Percentiles rank a stretch among this genome's conserved stretches.
Evolutionary conservation across 37 sponge, comb jelly and placozoan species (phyloP).

Genomic region (Bolinopsis microptera): DNA sequence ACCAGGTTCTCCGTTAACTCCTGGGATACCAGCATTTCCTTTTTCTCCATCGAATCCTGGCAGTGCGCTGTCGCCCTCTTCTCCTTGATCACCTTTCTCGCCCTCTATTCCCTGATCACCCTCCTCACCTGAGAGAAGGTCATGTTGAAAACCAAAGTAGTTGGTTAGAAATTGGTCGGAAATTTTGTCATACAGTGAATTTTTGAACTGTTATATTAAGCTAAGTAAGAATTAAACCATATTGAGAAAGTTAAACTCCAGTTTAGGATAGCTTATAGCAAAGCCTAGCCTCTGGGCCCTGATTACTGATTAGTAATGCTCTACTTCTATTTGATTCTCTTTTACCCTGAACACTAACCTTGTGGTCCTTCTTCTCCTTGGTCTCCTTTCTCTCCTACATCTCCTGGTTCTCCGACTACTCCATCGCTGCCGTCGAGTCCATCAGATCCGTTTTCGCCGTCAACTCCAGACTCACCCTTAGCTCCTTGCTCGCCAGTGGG

Average conservation of each 20-base stretch:
- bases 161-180: no score
- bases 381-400: slow-evolving; percentile 25
- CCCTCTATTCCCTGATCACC: slow-evolving; percentile 20
- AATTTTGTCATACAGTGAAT: no score
- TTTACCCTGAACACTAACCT: background rate
- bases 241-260: no score
- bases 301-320: no score
- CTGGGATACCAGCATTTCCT: background rate
- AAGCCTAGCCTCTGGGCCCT: no score
- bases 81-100: background rate
- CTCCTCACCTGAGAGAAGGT: background rate
- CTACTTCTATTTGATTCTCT: no score
- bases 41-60: background rate
- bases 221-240: no score
- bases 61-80: background rate
- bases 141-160: no score
- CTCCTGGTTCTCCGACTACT: slow-evolving; percentile 11
- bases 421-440: slow-evolving; percentile 52
- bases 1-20: slow-evolving; percentile 48
- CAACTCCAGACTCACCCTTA: slow-evolving; percentile 13
- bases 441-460: background rate
- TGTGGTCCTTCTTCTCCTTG: background rate
- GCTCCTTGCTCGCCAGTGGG: slow-evolving; percentile 43
- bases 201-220: no score
- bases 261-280: no score